These are phyloP conservation scores for Chelonia mydas DNA, from an alignment of 2,797 vertebrate genomes.

Conservation along the genomic window DNA sequence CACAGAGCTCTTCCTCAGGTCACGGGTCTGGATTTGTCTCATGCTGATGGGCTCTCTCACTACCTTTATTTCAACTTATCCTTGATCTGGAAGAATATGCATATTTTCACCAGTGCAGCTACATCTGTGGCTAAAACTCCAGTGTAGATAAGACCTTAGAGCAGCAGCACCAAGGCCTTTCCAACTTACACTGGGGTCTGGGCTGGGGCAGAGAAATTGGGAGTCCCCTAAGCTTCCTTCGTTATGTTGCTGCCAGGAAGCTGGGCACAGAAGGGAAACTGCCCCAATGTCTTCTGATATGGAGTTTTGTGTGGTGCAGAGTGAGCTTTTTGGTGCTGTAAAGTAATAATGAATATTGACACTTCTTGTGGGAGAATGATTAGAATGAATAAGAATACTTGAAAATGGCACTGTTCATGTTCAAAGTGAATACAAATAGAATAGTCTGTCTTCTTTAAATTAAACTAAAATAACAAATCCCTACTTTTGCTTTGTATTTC, in stretches of 20 bases:
- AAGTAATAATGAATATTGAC: slow-evolving; percentile 26
- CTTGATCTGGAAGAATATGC: background rate
- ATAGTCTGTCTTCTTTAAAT: slow-evolving; percentile 9
- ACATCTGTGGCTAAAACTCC: background rate
- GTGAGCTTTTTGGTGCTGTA: background rate
- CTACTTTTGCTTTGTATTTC: background rate
- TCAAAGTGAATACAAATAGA: slow-evolving; percentile 12
- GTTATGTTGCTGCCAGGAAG: background rate
- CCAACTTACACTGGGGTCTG: background rate
- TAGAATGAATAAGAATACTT: slow-evolving; percentile 31
- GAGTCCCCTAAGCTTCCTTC: background rate
- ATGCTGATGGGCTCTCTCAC: background rate
- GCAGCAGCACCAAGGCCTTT: background rate
- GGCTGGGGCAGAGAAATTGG: background rate
- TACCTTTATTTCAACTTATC: background rate
- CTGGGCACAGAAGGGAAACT: slow-evolving; percentile 16
- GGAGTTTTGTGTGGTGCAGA: background rate
- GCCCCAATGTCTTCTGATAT: background rate
- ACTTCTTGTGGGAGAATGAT: slow-evolving; percentile 8
- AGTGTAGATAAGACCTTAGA: background rate
- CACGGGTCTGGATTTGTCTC: background rate
- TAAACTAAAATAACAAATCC: background rate
- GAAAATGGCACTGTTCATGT: slow-evolving; percentile 21
- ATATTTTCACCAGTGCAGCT: background rate
- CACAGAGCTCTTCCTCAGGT: background rate